Percentiles rank a stretch among this genome's conserved stretches.
These are phyloP conservation scores for Carpatolechia fugitivella DNA, from an alignment of 2,888 invertebrate species.

Conservation along the genomic window DNA sequence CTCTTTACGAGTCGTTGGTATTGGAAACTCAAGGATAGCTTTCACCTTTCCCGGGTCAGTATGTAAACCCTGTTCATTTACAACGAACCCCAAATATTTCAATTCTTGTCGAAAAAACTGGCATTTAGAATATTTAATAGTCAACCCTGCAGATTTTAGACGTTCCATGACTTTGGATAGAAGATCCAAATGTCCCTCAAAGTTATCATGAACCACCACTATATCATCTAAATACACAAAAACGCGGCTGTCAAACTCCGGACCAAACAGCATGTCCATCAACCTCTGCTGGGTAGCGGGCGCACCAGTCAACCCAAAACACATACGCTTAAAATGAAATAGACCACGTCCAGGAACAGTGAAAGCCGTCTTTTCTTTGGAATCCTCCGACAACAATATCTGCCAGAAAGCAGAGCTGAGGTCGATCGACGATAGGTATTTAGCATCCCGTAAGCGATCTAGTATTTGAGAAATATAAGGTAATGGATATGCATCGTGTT, in stretches of 20 bases:
- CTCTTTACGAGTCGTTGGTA: constrained; percentile 13
- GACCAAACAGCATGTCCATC: neutral
- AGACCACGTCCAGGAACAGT: neutral
- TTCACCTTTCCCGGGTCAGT: constrained; percentile 10
- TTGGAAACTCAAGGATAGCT: constrained; percentile 3
- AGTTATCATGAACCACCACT: neutral
- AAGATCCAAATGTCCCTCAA: neutral
- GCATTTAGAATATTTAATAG: neutral
- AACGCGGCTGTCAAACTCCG: neutral
- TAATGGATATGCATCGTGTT: constrained; percentile 16
- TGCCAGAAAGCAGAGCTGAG: constrained; percentile 14
- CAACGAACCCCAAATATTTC: constrained; percentile 2
- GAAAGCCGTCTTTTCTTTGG: constrained; percentile 7
- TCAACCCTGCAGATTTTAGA: too few relatives aligned
- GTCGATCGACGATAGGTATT: constrained; percentile 12
- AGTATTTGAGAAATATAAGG: constrained; percentile 13
- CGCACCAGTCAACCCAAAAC: neutral
- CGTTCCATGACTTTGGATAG: neutral
- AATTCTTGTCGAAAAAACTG: neutral
- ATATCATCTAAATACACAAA: neutral
- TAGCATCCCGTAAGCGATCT: neutral
- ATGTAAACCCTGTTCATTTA: neutral
- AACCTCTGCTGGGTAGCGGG: neutral
- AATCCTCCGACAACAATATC: constrained; percentile 2
- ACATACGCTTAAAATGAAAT: neutral